These are phyloP conservation scores for Geotrypetes seraphini DNA, from an alignment of 2,797 vertebrate genomes.

Conservation along the genomic window DNA sequence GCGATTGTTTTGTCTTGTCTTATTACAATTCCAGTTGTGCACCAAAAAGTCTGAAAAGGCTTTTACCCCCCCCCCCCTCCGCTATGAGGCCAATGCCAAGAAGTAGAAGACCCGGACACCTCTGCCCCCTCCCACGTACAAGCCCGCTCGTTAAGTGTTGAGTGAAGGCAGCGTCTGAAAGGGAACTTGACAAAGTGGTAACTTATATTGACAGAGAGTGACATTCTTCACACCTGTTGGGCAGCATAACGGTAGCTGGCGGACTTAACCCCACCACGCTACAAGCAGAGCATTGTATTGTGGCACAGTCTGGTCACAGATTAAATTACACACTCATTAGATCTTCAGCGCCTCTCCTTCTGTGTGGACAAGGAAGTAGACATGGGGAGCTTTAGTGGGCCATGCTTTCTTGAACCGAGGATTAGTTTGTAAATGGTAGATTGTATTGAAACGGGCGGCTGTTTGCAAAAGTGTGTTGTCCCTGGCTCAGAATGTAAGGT, in stretches of 20 bases:
- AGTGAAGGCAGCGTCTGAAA: conserved; percentile 18
- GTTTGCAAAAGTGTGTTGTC: conserved; percentile 26
- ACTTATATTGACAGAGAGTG: conserved; percentile 34
- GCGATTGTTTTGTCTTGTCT: conserved; percentile 1
- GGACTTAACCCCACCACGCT: conserved; percentile 39
- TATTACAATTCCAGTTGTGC: conserved; percentile 8
- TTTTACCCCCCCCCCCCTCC: background rate
- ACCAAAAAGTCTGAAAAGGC: conserved; percentile 10
- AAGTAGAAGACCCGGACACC: conserved; percentile 18
- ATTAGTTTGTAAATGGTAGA: conserved; percentile 46
- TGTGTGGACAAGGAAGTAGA: conserved; percentile 41
- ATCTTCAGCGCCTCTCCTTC: conserved; percentile 30
- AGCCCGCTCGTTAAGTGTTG: conserved; percentile 25
- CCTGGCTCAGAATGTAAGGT: conserved; percentile 25
- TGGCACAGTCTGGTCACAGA: conserved; percentile 41
- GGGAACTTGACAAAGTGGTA: conserved; percentile 20
- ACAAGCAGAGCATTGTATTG: conserved; percentile 62
- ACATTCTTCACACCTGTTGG: conserved; percentile 69
- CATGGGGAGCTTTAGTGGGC: conserved; percentile 36
- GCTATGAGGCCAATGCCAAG: conserved; percentile 10
- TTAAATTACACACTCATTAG: conserved; percentile 58
- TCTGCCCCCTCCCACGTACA: too few relatives aligned
- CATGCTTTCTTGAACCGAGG: conserved; percentile 37
- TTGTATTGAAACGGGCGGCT: conserved; percentile 41
- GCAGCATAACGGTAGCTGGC: conserved; percentile 56